Evolutionary conservation across 92 coral and sea anemone species (phyloP).

Genomic region (Ricordea florida): DNA sequence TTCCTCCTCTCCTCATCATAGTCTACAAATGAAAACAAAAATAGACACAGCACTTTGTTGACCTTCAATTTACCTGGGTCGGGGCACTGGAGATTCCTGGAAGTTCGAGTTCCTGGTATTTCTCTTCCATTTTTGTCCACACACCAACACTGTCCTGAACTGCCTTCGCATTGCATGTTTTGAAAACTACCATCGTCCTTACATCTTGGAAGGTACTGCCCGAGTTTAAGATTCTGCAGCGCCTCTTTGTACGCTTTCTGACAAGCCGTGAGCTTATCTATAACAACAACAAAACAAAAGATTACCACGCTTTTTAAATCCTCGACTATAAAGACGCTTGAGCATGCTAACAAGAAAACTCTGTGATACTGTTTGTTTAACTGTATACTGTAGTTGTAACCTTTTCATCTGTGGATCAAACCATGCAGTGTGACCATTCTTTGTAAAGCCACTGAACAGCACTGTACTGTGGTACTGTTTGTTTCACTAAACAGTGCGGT

Average conservation of each 20-base stretch:
- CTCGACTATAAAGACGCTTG: no score
- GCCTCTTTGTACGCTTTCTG: constrained; percentile 72
- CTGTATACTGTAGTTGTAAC: no score
- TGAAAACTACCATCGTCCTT: constrained; percentile 80
- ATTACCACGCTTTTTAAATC: no score
- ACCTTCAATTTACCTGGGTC: constrained; percentile 1
- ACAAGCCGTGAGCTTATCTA: constrained; percentile 33
- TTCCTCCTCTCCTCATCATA: no score
- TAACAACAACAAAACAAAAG: background rate
- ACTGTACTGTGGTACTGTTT: no score
- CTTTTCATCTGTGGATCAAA: no score
- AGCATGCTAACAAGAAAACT: no score
- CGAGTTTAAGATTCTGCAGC: constrained; percentile 50
- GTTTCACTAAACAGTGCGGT: no score
- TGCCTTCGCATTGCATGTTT: constrained; percentile 77
- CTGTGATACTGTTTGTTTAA: no score
- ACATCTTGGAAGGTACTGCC: constrained; percentile 79
- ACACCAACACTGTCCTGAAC: constrained; percentile 92
- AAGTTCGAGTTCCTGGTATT: constrained; percentile 70
- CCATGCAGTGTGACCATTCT: no score
- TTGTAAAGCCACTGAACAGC: no score
- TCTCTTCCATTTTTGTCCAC: constrained; percentile 79
- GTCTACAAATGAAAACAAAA: no score
- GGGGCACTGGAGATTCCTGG: constrained; percentile 15
- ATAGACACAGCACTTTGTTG: background rate